These are phyloP conservation scores for Crematogaster levior DNA, from an alignment of 2,888 invertebrate species.

Conservation along the genomic window DNA sequence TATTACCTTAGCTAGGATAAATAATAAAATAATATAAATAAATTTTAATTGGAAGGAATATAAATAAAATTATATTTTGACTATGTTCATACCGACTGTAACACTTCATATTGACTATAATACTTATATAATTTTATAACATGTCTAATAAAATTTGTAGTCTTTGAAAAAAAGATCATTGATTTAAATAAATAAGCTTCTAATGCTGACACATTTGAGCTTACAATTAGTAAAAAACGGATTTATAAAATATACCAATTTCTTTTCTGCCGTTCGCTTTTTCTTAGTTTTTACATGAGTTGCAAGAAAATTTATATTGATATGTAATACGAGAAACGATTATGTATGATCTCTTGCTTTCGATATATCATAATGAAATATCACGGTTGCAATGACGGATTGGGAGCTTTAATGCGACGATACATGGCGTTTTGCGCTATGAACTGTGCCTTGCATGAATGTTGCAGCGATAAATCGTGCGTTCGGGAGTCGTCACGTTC, in stretches of 20 bases:
- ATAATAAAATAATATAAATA: too few relatives aligned
- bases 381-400: constrained; percentile 1
- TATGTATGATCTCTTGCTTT: constrained; percentile 20
- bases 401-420: constrained; percentile 30
- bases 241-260: background rate
- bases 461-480: constrained; percentile 50
- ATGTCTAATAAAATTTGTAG: background rate
- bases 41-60: too few relatives aligned
- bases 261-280: background rate
- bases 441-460: constrained; percentile 36
- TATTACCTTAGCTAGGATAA: too few relatives aligned
- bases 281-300: background rate
- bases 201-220: background rate
- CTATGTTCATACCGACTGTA: too few relatives aligned
- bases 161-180: background rate
- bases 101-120: background rate
- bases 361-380: constrained; percentile 9
- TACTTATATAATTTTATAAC: background rate
- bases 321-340: background rate
- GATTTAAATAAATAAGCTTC: background rate
- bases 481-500: constrained; percentile 51
- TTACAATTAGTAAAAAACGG: background rate
- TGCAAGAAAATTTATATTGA: background rate
- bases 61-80: too few relatives aligned
- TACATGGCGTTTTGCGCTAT: constrained; percentile 34